Evolutionary conservation across 37 sponge, comb jelly and placozoan genomes (phyloP).

Genomic region (Axinella damicornis): DNA sequence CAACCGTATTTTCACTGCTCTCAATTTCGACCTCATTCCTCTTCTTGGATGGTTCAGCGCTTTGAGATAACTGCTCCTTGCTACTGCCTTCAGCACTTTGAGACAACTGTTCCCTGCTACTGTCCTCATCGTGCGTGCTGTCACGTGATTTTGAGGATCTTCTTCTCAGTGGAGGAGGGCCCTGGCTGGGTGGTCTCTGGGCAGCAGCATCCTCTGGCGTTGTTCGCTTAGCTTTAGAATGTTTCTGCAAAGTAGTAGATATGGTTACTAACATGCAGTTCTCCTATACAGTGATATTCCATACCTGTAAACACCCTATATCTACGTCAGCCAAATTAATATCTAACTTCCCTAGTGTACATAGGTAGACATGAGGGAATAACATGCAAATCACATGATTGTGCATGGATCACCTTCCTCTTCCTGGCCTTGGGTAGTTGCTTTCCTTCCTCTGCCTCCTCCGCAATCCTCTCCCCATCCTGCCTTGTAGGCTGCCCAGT

Average conservation of each 20-base stretch:
- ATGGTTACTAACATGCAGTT: too few relatives aligned
- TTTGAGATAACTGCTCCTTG: neutral
- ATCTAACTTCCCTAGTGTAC: too few relatives aligned
- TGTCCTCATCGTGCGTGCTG: neutral
- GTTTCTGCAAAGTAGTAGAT: conserved; percentile 20
- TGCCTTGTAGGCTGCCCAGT: neutral
- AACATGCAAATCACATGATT: too few relatives aligned
- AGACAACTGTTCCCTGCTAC: neutral
- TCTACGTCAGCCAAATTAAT: too few relatives aligned
- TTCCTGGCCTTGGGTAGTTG: neutral
- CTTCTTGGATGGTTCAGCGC: neutral
- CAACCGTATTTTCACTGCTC: neutral
- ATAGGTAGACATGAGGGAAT: too few relatives aligned
- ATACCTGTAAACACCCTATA: too few relatives aligned
- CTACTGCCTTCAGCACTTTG: neutral
- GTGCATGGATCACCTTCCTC: too few relatives aligned
- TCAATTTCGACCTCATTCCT: neutral
- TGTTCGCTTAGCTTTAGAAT: conserved; percentile 1
- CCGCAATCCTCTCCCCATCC: neutral
- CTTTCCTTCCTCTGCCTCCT: neutral
- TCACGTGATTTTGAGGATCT: conserved; percentile 2
- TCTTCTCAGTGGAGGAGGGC: conserved; percentile 37
- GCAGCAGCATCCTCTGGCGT: neutral
- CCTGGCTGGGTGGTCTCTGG: neutral
- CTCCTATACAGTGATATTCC: too few relatives aligned